Conservation (phyloP, 2,888 invertebrate species). For the Lasioglossum figueresi region DNA sequence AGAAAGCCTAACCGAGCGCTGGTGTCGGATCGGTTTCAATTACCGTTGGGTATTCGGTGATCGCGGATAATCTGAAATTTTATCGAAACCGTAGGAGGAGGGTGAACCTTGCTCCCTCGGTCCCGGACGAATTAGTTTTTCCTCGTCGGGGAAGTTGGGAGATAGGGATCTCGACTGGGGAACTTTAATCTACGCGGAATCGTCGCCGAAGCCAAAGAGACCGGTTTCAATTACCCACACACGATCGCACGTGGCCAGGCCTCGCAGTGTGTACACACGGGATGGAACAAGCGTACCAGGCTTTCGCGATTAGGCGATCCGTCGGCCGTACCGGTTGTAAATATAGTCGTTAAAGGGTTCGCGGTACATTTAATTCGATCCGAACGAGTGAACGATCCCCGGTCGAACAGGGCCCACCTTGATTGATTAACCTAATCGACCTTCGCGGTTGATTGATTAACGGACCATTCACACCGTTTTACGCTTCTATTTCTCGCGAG, state of each 20-base stretch:
- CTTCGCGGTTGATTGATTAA: constrained; percentile 60
- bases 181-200: constrained; percentile 75
- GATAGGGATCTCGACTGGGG: constrained; percentile 8
- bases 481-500: constrained; percentile 45
- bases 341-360: constrained; percentile 42
- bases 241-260: constrained; percentile 54
- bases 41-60: constrained; percentile 32
- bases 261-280: constrained; percentile 34
- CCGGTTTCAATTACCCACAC: constrained; percentile 65
- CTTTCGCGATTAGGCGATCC: constrained; percentile 12
- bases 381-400: constrained; percentile 20
- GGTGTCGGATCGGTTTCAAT: constrained; percentile 52
- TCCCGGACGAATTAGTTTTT: constrained; percentile 1
- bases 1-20: constrained; percentile 20
- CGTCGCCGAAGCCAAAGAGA: constrained; percentile 61
- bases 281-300: not conserved
- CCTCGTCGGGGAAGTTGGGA: not conserved
- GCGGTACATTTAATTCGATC: constrained; percentile 38
- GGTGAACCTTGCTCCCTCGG: not conserved
- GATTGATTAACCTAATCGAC: constrained; percentile 48
- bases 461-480: constrained; percentile 52
- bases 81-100: not conserved
- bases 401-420: constrained; percentile 20
- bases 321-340: constrained; percentile 17
- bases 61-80: constrained; percentile 19